A percentile compares a stretch with the other conserved stretches of the same genome.
Conservation (phyloP, 2,113 vertebrate species). For the Origma solitaria region DNA sequence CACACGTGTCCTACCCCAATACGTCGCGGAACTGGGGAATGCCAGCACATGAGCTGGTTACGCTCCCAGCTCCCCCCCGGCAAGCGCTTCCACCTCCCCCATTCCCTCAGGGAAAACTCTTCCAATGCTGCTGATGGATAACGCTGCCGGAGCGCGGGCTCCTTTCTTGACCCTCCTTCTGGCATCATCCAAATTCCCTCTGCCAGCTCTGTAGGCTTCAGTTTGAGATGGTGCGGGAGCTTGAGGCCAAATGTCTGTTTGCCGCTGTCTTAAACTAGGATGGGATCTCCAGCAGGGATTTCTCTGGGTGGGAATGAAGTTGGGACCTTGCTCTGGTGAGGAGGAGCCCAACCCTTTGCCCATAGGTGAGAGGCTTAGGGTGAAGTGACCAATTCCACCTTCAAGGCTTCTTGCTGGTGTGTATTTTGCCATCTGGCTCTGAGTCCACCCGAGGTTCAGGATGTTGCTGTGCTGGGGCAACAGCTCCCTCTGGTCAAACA, state of each 20-base stretch:
- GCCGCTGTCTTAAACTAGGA: neutral
- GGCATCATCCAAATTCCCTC: neutral
- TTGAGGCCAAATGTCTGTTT: neutral
- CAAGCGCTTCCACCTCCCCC: neutral
- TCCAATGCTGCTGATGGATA: neutral
- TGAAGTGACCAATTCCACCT: neutral
- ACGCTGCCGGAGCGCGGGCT: fast-evolving
- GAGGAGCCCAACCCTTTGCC: neutral
- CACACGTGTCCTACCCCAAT: constrained; percentile 11
- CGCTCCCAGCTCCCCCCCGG: neutral
- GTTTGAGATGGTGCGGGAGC: neutral
- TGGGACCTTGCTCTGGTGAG: neutral
- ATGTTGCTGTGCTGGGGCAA: fast-evolving
- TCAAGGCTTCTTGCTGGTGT: neutral
- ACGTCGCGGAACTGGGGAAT: neutral
- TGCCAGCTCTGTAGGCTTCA: neutral
- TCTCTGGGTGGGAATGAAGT: neutral
- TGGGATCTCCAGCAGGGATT: neutral
- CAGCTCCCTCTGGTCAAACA: neutral
- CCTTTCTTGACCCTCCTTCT: neutral
- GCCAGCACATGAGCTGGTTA: neutral
- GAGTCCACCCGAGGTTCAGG: neutral
- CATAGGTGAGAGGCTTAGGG: neutral
- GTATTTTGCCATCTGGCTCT: fast-evolving
- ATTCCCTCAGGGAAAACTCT: neutral